Percentiles rank a stretch among this genome's conserved stretches.
Conservation (phyloP, 2,888 invertebrate genomes). For the Drosophila putrida region DNA sequence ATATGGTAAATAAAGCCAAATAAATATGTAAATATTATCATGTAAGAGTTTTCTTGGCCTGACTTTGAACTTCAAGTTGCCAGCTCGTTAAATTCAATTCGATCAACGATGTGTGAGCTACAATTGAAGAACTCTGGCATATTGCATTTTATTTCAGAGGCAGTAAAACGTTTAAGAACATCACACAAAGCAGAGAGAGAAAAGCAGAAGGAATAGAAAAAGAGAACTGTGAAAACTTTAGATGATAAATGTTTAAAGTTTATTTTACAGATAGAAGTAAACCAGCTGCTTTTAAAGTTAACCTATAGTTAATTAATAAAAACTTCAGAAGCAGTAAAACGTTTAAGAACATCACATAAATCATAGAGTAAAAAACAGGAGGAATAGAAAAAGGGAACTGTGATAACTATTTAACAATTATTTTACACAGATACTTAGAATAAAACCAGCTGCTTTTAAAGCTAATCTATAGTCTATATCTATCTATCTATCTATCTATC, state of each 20-base stretch:
- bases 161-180: slow-evolving; percentile 17
- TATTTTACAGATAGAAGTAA: too few species aligned
- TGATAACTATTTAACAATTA: too few species aligned
- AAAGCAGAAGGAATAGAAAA: too few species aligned
- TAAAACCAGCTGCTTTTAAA: too few species aligned
- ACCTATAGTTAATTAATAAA: not conserved
- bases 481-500: too few species aligned
- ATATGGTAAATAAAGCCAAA: slow-evolving; percentile 24
- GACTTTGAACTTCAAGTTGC: slow-evolving; percentile 9
- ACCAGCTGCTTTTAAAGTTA: too few species aligned
- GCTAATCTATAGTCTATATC: too few species aligned
- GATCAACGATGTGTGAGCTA: slow-evolving; percentile 17
- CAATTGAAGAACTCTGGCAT: not conserved
- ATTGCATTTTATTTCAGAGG: not conserved
- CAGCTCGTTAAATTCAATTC: slow-evolving; percentile 4
- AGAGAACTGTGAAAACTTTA: not conserved
- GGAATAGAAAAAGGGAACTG: too few species aligned
- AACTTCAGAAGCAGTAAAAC: too few species aligned
- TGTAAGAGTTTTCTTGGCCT: not conserved
- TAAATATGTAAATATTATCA: slow-evolving; percentile 14
- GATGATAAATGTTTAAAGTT: not conserved
- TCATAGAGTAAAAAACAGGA: too few species aligned
- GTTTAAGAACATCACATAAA: too few species aligned
- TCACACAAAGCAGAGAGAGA: not conserved
- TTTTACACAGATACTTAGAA: too few species aligned